phyloP scores from a whole-genome alignment of 1,140 invertebrate species.

The Drosophila willistoni region DNA sequence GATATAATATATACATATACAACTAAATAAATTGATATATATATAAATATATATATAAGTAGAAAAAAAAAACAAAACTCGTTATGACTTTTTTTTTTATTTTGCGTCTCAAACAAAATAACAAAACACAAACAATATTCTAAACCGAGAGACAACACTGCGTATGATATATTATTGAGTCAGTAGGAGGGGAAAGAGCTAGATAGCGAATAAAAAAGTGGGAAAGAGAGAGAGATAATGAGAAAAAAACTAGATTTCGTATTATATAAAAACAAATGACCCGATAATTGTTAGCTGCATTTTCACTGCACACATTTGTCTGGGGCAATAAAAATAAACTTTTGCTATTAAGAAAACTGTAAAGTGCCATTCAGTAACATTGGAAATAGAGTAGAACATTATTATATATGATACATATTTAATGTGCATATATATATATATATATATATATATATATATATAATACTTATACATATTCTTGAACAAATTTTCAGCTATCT shows the following conservation, averaged over 20 bases:
- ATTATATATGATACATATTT: neutral
- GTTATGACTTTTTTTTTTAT: slow-evolving; percentile 32
- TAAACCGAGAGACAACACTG: slow-evolving; percentile 30
- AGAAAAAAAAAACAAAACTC: slow-evolving; percentile 45
- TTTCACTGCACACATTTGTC: slow-evolving; percentile 56
- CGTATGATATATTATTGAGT: slow-evolving; percentile 49
- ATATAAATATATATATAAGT: slow-evolving; percentile 24
- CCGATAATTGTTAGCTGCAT: slow-evolving; percentile 22
- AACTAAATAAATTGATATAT: slow-evolving; percentile 31
- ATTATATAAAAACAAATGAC: slow-evolving; percentile 61
- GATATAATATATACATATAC: slow-evolving; percentile 20
- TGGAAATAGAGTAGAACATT: neutral
- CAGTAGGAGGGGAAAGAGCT: neutral
- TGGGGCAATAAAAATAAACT: slow-evolving; percentile 48
- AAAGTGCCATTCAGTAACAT: neutral
- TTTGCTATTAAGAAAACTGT: slow-evolving; percentile 44
- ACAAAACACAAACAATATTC: slow-evolving; percentile 43
- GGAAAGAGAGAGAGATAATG: neutral
- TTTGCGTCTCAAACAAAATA: slow-evolving; percentile 64
- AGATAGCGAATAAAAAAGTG: neutral
- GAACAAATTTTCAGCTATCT: neutral
- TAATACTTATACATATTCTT: too few relatives aligned
- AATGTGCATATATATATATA: neutral
- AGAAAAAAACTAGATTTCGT: slow-evolving; percentile 32
- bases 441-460: too few relatives aligned